Evolutionary conservation across 2,888 invertebrate genomes (phyloP).

Genomic region (Thysanoteuthis rhombus): DNA sequence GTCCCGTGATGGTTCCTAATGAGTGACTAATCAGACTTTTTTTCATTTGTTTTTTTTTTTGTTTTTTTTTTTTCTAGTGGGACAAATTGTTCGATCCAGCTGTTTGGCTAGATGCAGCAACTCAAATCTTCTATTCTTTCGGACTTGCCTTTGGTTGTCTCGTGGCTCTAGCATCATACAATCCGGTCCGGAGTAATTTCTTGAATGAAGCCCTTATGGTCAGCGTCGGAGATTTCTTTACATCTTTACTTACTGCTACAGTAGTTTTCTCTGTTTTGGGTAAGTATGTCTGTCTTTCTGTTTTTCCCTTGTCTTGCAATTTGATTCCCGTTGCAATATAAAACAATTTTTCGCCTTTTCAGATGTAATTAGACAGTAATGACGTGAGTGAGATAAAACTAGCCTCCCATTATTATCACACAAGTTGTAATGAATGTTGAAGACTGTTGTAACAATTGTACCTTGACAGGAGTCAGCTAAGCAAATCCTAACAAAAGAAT

Average conservation of each 20-base stretch:
- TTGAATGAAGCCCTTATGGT: slow-evolving; percentile 90
- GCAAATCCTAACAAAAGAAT: no score
- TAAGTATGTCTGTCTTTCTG: slow-evolving; percentile 30
- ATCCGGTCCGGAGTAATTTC: slow-evolving; percentile 93
- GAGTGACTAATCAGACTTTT: no score
- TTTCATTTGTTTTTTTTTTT: not conserved
- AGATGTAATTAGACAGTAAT: no score
- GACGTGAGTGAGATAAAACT: no score
- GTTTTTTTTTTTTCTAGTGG: slow-evolving; percentile 74
- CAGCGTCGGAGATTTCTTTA: slow-evolving; percentile 89
- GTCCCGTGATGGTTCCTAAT: no score
- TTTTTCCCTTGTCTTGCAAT: no score
- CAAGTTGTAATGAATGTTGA: no score
- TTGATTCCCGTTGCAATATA: no score
- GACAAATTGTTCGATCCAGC: slow-evolving; percentile 85
- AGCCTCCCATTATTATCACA: no score
- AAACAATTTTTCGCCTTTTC: no score
- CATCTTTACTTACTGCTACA: slow-evolving; percentile 94
- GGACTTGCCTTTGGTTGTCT: slow-evolving; percentile 93
- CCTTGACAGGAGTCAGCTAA: no score
- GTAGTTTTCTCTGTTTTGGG: slow-evolving; percentile 95
- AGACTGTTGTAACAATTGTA: no score
- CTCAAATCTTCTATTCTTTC: slow-evolving; percentile 96
- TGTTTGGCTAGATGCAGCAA: slow-evolving; percentile 95
- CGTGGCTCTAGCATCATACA: slow-evolving; percentile 95